These are phyloP conservation scores for Hyles euphorbiae DNA, from an alignment of 1,140 invertebrate species.

Conservation along the genomic window DNA sequence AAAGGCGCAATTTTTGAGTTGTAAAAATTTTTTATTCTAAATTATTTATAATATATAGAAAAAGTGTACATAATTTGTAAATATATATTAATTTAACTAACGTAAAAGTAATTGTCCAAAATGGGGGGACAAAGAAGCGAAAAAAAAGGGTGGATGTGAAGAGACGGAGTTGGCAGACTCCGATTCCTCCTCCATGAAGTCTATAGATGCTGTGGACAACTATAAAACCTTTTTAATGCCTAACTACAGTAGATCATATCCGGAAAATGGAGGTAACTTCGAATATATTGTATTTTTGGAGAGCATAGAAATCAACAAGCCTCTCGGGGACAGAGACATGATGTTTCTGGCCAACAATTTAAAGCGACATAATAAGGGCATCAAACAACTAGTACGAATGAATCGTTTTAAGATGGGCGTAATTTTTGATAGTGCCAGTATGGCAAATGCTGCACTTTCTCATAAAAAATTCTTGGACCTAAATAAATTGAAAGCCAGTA, in stretches of 20 bases:
- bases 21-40: no score
- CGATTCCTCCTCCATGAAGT: no score
- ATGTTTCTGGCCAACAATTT: constrained; percentile 5
- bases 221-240: constrained; percentile 5
- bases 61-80: no score
- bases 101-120: no score
- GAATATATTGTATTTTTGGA: constrained; percentile 11
- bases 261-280: constrained; percentile 7
- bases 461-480: constrained; percentile 16
- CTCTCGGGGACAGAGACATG: constrained; percentile 8
- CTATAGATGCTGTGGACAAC: background rate
- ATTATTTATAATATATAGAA: no score
- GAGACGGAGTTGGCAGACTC: no score
- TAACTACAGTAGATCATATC: constrained; percentile 3
- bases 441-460: constrained; percentile 17
- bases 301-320: constrained; percentile 4
- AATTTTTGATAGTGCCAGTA: constrained; percentile 12
- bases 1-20: no score
- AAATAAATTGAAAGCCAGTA: constrained; percentile 3
- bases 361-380: constrained; percentile 9
- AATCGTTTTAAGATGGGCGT: constrained; percentile 16
- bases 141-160: no score
- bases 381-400: background rate
- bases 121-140: no score
- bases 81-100: no score